phyloP scores from a whole-genome alignment of 2,113 vertebrate species.

The Nesoenas mayeri region DNA sequence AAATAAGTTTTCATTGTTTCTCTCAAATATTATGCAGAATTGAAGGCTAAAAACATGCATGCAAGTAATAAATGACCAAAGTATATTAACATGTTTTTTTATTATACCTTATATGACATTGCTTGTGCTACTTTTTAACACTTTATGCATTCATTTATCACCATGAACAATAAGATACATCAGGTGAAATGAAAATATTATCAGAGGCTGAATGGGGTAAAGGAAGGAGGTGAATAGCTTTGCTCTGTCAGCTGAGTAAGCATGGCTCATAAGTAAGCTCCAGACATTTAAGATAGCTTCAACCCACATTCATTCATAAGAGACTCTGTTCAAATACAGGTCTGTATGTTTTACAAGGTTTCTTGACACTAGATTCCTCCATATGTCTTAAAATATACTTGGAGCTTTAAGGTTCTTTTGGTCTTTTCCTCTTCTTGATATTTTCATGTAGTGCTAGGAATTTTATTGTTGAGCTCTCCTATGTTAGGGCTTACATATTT shows the following conservation, averaged over 20 bases:
- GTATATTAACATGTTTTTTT: not conserved
- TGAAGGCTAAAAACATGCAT: not conserved
- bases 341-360: not conserved
- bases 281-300: not conserved
- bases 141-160: not conserved
- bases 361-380: not conserved
- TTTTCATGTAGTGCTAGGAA: not conserved
- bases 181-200: not conserved
- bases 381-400: not conserved
- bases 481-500: rapidly evolving
- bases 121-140: not conserved
- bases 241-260: not conserved
- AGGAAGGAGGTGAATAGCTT: not conserved
- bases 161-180: not conserved
- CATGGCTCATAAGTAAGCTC: not conserved
- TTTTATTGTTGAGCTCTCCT: not conserved
- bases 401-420: not conserved
- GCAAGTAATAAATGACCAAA: not conserved
- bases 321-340: not conserved
- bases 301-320: not conserved
- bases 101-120: not conserved
- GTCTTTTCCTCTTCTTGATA: not conserved
- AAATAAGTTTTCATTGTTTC: not conserved
- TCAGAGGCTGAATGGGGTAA: not conserved
- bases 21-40: not conserved